Conservation (phyloP, 2,113 vertebrate genomes). For the Odocoileus hemionus region DNA sequence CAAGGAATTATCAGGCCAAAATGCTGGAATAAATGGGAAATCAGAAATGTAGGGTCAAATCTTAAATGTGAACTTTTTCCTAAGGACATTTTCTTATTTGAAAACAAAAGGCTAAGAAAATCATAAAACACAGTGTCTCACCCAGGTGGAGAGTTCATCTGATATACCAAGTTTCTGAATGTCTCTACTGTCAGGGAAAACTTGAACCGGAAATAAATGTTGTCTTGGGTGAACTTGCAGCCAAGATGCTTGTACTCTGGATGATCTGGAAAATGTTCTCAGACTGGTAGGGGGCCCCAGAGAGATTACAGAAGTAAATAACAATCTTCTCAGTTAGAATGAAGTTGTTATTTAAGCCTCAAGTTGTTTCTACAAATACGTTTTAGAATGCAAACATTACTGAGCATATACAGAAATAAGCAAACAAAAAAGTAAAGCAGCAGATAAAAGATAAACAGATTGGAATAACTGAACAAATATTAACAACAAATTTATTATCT, state of each 20-base stretch:
- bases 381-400: not conserved
- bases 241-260: not conserved
- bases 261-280: not conserved
- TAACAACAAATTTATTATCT: not conserved
- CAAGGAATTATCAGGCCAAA: not conserved
- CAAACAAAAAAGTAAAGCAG: not conserved
- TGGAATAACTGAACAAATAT: not conserved
- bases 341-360: not conserved
- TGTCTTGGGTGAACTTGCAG: not conserved
- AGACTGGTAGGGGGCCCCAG: not conserved
- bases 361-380: not conserved
- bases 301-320: not conserved
- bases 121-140: not conserved
- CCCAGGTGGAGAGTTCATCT: not conserved
- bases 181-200: not conserved
- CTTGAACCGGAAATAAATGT: not conserved
- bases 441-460: not conserved
- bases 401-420: not conserved
- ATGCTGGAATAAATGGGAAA: not conserved
- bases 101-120: not conserved
- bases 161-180: not conserved
- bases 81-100: not conserved
- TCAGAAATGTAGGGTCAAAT: not conserved
- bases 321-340: not conserved
- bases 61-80: not conserved